phyloP scores from a whole-genome alignment of 1,140 invertebrate genomes.

The Zophobas morio region DNA sequence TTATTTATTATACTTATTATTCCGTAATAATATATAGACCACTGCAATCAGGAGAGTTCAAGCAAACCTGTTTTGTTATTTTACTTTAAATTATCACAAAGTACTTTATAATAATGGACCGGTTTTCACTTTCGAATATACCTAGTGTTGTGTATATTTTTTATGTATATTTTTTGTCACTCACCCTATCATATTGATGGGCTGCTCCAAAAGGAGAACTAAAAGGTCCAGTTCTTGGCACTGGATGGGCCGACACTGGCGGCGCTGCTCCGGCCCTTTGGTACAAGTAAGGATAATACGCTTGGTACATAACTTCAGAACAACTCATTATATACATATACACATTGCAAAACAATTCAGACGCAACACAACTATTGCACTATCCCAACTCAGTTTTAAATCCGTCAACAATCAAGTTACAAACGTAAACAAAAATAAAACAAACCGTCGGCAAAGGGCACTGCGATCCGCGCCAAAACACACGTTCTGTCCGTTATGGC shows the following conservation, averaged over 20 bases:
- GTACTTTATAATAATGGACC: too few species aligned
- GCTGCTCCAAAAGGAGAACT: constrained; percentile 66
- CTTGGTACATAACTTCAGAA: constrained; percentile 74
- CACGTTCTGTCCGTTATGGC: constrained; percentile 1
- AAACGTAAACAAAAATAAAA: constrained; percentile 21
- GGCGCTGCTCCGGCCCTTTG: constrained; percentile 69
- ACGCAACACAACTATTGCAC: constrained; percentile 43
- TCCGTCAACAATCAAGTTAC: constrained; percentile 10
- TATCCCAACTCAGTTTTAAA: constrained; percentile 20
- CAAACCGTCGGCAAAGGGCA: constrained; percentile 36
- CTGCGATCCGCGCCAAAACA: constrained; percentile 13
- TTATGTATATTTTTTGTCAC: constrained; percentile 31
- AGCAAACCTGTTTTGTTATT: too few species aligned
- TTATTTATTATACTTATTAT: too few species aligned
- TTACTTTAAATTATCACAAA: too few species aligned
- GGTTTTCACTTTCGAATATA: too few species aligned
- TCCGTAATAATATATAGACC: too few species aligned
- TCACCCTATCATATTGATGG: constrained; percentile 71
- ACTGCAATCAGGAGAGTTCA: too few species aligned
- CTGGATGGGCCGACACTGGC: constrained; percentile 66
- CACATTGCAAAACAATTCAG: constrained; percentile 57
- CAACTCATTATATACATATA: constrained; percentile 70
- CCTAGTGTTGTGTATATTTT: neutral
- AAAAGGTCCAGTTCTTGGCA: constrained; percentile 66
- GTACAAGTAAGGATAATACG: constrained; percentile 73